phyloP scores from a whole-genome alignment of 2,888 invertebrate genomes.

The Diaperis boleti region DNA sequence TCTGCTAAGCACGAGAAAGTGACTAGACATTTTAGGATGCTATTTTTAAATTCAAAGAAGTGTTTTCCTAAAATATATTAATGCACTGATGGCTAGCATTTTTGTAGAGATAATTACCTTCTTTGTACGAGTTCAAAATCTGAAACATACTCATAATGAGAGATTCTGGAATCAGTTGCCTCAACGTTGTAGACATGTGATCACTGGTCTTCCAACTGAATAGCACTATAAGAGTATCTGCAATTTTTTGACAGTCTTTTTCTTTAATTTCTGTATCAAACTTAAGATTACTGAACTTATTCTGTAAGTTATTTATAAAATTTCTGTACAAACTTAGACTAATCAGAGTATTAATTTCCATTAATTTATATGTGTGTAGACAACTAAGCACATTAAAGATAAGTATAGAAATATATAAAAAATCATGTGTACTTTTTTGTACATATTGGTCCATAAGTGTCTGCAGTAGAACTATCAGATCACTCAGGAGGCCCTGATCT shows the following conservation, averaged over 20 bases:
- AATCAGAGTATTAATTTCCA: too few species aligned
- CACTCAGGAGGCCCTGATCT: background rate
- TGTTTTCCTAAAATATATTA: background rate
- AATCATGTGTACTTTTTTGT: background rate
- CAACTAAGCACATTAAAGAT: background rate
- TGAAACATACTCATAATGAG: slow-evolving; percentile 47
- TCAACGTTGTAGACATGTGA: slow-evolving; percentile 43
- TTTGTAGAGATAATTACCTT: too few species aligned
- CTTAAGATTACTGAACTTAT: background rate
- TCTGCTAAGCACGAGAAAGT: slow-evolving; percentile 53
- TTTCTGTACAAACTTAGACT: too few species aligned
- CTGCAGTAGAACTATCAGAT: too few species aligned
- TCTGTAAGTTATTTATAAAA: too few species aligned
- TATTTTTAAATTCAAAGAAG: slow-evolving; percentile 42
- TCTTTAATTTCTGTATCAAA: too few species aligned
- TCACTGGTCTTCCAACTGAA: slow-evolving; percentile 34
- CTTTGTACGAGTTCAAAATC: slow-evolving; percentile 30
- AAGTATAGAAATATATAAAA: background rate
- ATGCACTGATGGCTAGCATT: background rate
- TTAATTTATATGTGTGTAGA: slow-evolving; percentile 3
- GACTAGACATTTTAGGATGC: slow-evolving; percentile 50
- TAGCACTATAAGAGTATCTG: background rate
- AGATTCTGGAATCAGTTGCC: slow-evolving; percentile 46
- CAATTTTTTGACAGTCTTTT: background rate
- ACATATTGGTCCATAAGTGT: too few species aligned